Base-by-base conservation (phyloP, 2,888 invertebrate species). In the Drepanosiphum platanoidis region DNA sequence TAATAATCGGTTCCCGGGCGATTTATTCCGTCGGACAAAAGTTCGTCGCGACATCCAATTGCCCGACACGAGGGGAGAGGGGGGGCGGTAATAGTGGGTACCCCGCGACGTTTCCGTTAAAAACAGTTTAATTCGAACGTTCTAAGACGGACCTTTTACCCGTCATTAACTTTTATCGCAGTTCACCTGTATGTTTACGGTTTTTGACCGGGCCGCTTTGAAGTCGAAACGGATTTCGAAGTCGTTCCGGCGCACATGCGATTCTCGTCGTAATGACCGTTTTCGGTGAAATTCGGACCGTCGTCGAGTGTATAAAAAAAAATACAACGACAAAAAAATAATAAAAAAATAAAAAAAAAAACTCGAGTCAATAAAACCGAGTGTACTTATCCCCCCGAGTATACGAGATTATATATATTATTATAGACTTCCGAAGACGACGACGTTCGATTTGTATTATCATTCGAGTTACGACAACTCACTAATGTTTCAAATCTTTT, bases 211-310 rank as follows among this genome's bases (percentile, higher is more conserved):
- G 79, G 71, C 70, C 58, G 71, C 81, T 81, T 71, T 81, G 58
- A 81, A 81, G 81, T 81, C 30, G 71, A 71, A 81, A 81, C 36
- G 52, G 80, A 81, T 58, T 81, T 71, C 36, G 36, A 81, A 71
- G 81, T 81, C 71, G 58, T 81, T 81, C n/a, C 22, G 46, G 70
- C 36, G 27, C 70, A 58, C 18, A 36, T 58, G 22, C 71, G 81
- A 81, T 71, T 58, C 81, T 58, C 81, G 71, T 58, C 81, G 71
- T 81, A 68, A 79, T 66, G 79, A 79, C 79, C 79, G 36, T 11
- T 15, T 81, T 58, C 18, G 34, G 80, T 5, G 34, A 46, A 80
- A 80, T 46, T 52, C 80, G 52, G 27, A 27, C 27, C 64, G 39
- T 39, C 52, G 66, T 52, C 22, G 5, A 13, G n/a, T 80, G 27